A percentile compares a stretch with the other conserved stretches of the same genome.
phyloP scores from a whole-genome alignment of 1,140 invertebrate genomes.

The Diorhabda sublineata region DNA sequence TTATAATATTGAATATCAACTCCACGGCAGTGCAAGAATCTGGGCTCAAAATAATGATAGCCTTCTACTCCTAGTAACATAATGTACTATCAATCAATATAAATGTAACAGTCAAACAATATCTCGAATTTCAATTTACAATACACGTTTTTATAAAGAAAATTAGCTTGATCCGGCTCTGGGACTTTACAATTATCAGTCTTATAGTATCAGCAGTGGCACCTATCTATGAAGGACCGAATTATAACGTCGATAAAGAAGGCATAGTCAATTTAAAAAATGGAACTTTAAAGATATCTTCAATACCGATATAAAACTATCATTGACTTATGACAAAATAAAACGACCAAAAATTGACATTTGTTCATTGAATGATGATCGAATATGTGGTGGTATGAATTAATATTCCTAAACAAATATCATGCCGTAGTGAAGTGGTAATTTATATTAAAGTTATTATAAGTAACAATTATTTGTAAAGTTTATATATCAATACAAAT shows the following conservation, averaged over 20 bases:
- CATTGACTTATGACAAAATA: background rate
- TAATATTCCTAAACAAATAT: slow-evolving; percentile 1
- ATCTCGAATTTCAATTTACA: too few relatives aligned
- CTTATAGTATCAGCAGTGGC: too few relatives aligned
- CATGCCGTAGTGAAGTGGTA: background rate
- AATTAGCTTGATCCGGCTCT: too few relatives aligned
- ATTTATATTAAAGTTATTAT: background rate
- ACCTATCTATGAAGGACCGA: too few relatives aligned
- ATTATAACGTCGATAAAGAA: background rate
- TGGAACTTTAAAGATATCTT: background rate
- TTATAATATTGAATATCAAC: too few relatives aligned
- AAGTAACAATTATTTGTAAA: background rate
- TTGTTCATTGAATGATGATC: background rate
- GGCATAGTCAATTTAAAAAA: background rate
- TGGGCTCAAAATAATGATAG: too few relatives aligned
- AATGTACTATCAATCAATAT: too few relatives aligned
- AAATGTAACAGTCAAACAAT: too few relatives aligned
- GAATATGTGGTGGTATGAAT: slow-evolving; percentile 4
- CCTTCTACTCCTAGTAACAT: too few relatives aligned
- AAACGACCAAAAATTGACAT: background rate
- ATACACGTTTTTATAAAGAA: too few relatives aligned
- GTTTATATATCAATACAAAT: background rate
- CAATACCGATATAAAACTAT: background rate
- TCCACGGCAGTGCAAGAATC: too few relatives aligned
- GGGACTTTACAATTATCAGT: too few relatives aligned